Base-by-base conservation (phyloP, 2,888 invertebrate genomes). In the Parnassius glacialis region DNA sequence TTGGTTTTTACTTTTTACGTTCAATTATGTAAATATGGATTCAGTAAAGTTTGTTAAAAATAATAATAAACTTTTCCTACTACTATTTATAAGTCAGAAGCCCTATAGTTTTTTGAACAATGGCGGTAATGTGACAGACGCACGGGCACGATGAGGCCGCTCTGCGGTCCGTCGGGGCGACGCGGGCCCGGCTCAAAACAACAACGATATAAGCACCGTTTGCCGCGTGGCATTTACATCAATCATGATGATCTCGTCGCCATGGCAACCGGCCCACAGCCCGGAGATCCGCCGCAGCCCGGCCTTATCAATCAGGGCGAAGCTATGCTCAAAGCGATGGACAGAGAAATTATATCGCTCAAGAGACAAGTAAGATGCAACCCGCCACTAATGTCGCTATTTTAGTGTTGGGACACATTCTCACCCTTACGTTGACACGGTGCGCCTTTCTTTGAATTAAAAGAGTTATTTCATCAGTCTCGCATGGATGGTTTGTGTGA, bases 221-320 rank as follows among this genome's bases (percentile, higher is more conserved):
- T 98, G 77, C 98, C 98, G 67, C 95, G 96, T 78, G 98, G 98
- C 90, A 98, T 99, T 96, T 97, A 97, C 93, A 96, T 99, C 92
- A 98, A 97, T 94, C 97, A 98, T 91, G 98, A 98, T 90, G 98
- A 98, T 93, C 94, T 99, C 86, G 95, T 97, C 73, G 95, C 96
- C 74, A 95, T 99, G 93, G 98, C 98, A 66, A 95, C 95, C 68
- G 95, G 95, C 74, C 94, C 95, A 64, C 93, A 93, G 80, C 93
- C 93, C 78, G 92, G 93, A 74, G 92, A 92, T 76, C 80, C 90
- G 58, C 74, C 83, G 68, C 77, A 93, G 90, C 78, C 93, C 85
- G 77, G 89, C 80, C 72, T 83, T 67, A 76, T 87, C 83, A 93
- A 93, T 80, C 95, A 95, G 84, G 95, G 95, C 74, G 96, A 97